Evolutionary conservation across 2,888 invertebrate species (phyloP).

Genomic region (Drosophila histrio): DNA sequence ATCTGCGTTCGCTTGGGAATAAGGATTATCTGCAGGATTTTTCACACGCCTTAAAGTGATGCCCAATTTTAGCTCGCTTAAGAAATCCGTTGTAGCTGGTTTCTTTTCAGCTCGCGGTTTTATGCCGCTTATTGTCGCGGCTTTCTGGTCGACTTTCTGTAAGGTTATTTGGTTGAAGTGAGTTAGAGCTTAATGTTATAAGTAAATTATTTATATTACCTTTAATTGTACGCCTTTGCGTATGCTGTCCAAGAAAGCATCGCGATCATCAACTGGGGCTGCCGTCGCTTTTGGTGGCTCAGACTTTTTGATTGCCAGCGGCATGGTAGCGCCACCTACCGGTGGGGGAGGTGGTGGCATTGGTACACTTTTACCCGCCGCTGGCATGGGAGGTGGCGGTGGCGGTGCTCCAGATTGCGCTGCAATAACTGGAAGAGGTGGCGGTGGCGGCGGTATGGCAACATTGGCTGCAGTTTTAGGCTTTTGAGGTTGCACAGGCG

Average conservation of each 20-base stretch:
- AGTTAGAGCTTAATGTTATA: background rate
- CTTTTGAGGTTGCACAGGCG: slow-evolving; percentile 17
- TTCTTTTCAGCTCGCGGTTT: slow-evolving; percentile 70
- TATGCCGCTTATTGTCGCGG: slow-evolving; percentile 74
- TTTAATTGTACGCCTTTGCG: slow-evolving; percentile 73
- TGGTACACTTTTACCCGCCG: slow-evolving; percentile 32
- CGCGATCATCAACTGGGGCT: slow-evolving; percentile 48
- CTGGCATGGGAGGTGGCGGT: slow-evolving; percentile 37
- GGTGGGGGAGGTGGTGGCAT: slow-evolving; percentile 51
- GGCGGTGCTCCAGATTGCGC: background rate
- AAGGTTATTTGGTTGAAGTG: slow-evolving; percentile 6
- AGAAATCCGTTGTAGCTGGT: slow-evolving; percentile 67
- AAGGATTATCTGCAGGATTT: slow-evolving; percentile 70
- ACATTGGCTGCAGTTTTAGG: slow-evolving; percentile 5
- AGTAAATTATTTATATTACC: slow-evolving; percentile 39
- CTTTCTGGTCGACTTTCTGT: slow-evolving; percentile 77
- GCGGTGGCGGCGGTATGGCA: slow-evolving; percentile 22
- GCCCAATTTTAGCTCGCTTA: slow-evolving; percentile 75
- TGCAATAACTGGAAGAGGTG: background rate
- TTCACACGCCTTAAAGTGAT: slow-evolving; percentile 67
- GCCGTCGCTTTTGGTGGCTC: slow-evolving; percentile 30
- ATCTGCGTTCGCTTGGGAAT: slow-evolving; percentile 53
- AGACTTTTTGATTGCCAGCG: slow-evolving; percentile 34
- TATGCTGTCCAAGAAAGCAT: slow-evolving; percentile 76
- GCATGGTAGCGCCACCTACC: slow-evolving; percentile 4